phyloP scores from a whole-genome alignment of 1,140 invertebrate species.

The Cryptotermes secundus region DNA sequence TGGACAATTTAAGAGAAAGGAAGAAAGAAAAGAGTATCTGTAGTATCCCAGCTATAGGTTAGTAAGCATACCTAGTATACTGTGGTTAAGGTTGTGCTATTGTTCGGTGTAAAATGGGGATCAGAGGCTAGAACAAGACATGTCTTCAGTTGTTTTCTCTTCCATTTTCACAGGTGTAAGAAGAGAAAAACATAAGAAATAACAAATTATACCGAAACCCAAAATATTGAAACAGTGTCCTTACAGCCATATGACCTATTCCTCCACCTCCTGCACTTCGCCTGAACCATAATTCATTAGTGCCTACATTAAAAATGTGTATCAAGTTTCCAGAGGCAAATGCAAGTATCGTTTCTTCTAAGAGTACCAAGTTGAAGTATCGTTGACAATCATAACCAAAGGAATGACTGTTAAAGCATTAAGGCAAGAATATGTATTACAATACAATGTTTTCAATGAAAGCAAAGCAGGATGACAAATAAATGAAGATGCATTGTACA shows the following conservation, averaged over 20 bases:
- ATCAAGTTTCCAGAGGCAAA: conserved; percentile 81
- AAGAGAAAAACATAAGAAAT: neutral
- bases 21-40: no score
- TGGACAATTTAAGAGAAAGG: no score
- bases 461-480: no score
- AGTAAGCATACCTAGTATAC: no score
- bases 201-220: neutral
- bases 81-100: no score
- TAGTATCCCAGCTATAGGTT: no score
- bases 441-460: no score
- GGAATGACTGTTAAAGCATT: conserved; percentile 61
- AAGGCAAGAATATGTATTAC: neutral
- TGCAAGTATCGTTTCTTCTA: conserved; percentile 69
- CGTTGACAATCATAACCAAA: conserved; percentile 85
- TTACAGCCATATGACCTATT: conserved; percentile 76
- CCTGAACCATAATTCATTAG: conserved; percentile 65
- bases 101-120: no score
- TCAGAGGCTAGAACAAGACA: no score
- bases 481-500: no score
- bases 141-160: no score
- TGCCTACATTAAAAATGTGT: conserved; percentile 69
- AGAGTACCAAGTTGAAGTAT: conserved; percentile 73
- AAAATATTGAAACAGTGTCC: conserved; percentile 33
- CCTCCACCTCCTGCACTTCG: conserved; percentile 71
- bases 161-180: no score